Evolutionary conservation across 1,140 invertebrate genomes (phyloP), one percentile per base, ranked within the genome.

Genomic region (Amyelois transitella): DNA sequence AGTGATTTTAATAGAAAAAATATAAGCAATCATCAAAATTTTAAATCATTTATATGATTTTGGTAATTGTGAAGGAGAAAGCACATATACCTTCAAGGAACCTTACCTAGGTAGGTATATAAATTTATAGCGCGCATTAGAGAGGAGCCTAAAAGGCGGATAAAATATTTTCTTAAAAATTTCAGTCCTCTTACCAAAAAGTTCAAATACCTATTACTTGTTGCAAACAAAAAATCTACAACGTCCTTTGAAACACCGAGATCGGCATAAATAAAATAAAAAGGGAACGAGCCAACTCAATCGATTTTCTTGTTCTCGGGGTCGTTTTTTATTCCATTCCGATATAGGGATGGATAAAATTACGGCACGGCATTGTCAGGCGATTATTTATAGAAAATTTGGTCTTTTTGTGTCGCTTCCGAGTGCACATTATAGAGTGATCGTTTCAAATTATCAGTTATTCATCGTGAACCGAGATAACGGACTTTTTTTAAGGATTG

Each of bases 331-430:
- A 79, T 77, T 66, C 66, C 70, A 77, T 81, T 79, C 73, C 73
- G 70, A 82, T 78, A 78, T 62, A 76, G 72, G 75, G 76, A 72
- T 75, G 84, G 78, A 84, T 87, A 78, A 81, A 84, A 84, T 83
- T 84, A 81, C 81, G 62, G 53, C 58, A 66, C 61, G 55, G 71
- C 63, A 79, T 84, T 85, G 77, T 87, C 61, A 77, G 71, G 68
- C 75, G 81, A 82, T 84, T 85, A 87, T 87, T 87, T 85, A 83
- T 87, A 84, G 77, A 85, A 81, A 85, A 84, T 85, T 85, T 77
- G 76, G 77, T 65, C 62, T 63, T 79, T 81, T 86, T 86, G 80
- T 83, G 69, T 66, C 60, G 66, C 69, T 72, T 75, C 72, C 70
- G 71, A 75, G 68, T 68, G 69, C 70, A 69, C 68, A 53, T 66